Evolutionary conservation across 2,888 invertebrate genomes (phyloP), one percentile per base, ranked within the genome.

Genomic region (Caenorhabditis imperialis): DNA sequence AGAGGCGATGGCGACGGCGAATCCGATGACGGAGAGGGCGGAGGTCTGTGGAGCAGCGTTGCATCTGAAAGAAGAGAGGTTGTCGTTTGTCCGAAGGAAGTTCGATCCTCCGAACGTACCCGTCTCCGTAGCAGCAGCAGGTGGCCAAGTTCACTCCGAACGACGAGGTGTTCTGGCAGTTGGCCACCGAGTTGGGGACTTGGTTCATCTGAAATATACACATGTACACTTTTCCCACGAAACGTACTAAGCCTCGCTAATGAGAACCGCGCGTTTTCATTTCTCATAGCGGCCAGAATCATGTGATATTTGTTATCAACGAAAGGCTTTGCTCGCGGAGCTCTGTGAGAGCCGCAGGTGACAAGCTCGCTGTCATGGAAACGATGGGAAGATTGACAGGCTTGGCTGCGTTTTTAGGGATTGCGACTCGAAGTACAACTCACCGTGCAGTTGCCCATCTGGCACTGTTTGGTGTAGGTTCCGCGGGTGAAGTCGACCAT

Each of bases 51-150:
- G 67, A 5, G 74, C 45, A 1, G 62, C 40, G 62, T 74, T 74
- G 48, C 69, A 75, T 57, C 71, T 71, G 71, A 42, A 70, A 61
- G 22, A 23, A 8, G 7, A 1, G 7, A 35, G 1, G 18, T 45
- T 16, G 8, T 53, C 12, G 23, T 35, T 10, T 40, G 12, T 14
- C 16, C 23, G 23, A 23, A 16, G 23, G 23, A 25, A 53, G 14
- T 16, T 23, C 14, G 3, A 14, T 35, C 20, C 37, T 35, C n/a
- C n/a, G n/a, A n/a, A 6, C 30, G 30, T 60, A 65, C 70, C 61
- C 75, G 54, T 75, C 75, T 48, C 75, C 75, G 51, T 75, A 75
- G 71, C 75, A 75, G 47, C 75, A 75, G 55, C 75, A 75, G 18
- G 71, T 65, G 16, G 48, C 37, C 20, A 18, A 33, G 30, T 7